Percentiles rank a stretch among this genome's conserved stretches.
Evolutionary conservation across 92 coral and sea anemone species (phyloP).

Genomic region (Meandrina meandrites): DNA sequence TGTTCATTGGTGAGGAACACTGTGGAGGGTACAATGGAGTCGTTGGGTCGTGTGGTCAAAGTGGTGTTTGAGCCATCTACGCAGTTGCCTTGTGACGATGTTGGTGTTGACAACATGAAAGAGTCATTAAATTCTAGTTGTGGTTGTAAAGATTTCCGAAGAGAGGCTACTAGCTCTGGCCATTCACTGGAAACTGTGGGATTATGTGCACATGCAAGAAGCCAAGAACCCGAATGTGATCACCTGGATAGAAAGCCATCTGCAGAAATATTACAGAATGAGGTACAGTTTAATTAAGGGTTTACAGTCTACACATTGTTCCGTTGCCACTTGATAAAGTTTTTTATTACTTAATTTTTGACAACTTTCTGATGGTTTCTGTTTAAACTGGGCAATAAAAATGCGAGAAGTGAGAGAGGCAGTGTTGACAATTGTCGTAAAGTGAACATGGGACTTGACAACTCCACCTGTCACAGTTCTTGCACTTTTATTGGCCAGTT

Average conservation of each 20-base stretch:
- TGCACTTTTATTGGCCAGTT: no score
- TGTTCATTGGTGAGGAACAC: background rate
- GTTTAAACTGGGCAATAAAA: no score
- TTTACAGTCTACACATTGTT: no score
- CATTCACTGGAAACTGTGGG: background rate
- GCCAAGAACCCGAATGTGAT: background rate
- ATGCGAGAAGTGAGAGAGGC: no score
- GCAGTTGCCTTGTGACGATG: constrained; percentile 1
- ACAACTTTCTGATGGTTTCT: no score
- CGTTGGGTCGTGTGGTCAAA: background rate
- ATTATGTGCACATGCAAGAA: background rate
- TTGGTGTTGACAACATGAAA: background rate
- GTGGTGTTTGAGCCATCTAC: background rate
- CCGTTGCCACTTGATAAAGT: no score
- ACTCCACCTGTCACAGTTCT: no score
- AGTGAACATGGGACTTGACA: no score
- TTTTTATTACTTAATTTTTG: no score
- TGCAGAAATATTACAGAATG: background rate
- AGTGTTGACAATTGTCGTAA: no score
- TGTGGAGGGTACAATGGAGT: background rate
- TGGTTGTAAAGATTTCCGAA: no score
- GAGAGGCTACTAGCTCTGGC: background rate
- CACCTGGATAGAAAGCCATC: background rate
- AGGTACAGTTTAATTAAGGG: background rate
- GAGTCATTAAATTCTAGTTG: background rate